Evolutionary conservation across 2,888 invertebrate species (phyloP).

Genomic region (Petrolisthes cinctipes): DNA sequence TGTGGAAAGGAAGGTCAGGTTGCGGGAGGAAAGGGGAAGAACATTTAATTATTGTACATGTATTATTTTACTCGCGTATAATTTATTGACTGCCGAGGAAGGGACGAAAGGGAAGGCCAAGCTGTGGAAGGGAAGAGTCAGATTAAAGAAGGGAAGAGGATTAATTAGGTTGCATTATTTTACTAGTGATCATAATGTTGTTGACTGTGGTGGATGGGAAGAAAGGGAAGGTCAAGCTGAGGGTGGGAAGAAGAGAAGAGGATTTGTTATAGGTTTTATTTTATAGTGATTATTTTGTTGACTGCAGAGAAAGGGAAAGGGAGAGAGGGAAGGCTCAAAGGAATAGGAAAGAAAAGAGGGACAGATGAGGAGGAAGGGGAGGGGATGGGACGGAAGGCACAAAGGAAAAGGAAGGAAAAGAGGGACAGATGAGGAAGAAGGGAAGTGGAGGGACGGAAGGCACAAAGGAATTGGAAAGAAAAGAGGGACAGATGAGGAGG

Average conservation of each 20-base stretch:
- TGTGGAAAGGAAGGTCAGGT: not conserved
- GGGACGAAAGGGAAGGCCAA: not conserved
- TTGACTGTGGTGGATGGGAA: not conserved
- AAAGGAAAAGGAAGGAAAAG: not conserved
- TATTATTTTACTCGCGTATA: too few relatives aligned
- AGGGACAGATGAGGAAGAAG: not conserved
- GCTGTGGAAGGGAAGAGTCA: not conserved
- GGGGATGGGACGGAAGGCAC: not conserved
- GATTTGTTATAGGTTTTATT: not conserved
- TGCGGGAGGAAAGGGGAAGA: not conserved
- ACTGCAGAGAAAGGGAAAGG: not conserved
- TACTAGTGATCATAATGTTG: not conserved
- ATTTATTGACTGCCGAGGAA: too few relatives aligned
- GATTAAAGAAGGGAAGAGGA: not conserved
- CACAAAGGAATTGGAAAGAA: not conserved
- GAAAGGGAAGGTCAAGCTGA: not conserved
- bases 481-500: not conserved
- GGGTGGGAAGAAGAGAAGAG: not conserved
- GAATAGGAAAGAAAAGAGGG: not conserved
- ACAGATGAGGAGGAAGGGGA: not conserved
- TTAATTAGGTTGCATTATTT: not conserved
- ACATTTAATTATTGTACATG: not conserved
- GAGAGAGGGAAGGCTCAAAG: not conserved
- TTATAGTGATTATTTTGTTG: too few relatives aligned
- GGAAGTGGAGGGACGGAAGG: not conserved